Evolutionary conservation across 2,797 vertebrate species (phyloP), one percentile per base, ranked within the genome.

Genomic region (Phoebastria nigripes): DNA sequence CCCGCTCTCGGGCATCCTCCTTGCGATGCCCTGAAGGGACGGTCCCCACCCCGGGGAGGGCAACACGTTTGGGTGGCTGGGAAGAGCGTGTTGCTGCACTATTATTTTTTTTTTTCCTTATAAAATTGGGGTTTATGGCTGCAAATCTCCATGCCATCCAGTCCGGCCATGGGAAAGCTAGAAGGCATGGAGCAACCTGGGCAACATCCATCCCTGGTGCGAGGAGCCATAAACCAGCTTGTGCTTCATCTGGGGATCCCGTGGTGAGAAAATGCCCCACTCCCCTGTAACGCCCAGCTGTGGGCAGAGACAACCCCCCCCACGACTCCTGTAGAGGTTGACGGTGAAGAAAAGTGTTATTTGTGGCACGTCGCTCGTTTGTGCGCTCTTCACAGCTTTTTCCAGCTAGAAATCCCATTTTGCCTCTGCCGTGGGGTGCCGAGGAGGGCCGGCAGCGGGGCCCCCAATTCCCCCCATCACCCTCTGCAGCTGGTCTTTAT

Each of bases 401-500:
- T 58, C 78, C 72, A 46, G 22, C 17, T 52, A 19, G 44, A 92
- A 94, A 78, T 59, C 44, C 70, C 24, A 12, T 78, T 78, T 42
- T 1, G 4, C 17, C 41, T 62, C 14, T 1, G 0, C 44, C 0
- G 0, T 3, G 18, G 37, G 35, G 44, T 51, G 47, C 65, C 3
- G 12, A 62, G 44, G 42, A 74, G 58, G 31, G 37, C 14, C 1
- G 1, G 58, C 24, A 31, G 15, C 5, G 17, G 31, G 6, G 21
- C 28, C 76, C 29, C 47, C 22, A 11, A 10, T 15, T 62, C 15
- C 56, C 22, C 33, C 42, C 42, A 8, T 80, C n/a, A 4, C 24
- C 35, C 20, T 33, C 37, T 55, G 31, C 62, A 56, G 22, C 62
- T 2, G 7, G 13, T 26, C 31, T 15, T 88, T 20, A 37, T 29